Conservation (phyloP, 1,140 invertebrate genomes). For the Megalonaias nervosa region DNA sequence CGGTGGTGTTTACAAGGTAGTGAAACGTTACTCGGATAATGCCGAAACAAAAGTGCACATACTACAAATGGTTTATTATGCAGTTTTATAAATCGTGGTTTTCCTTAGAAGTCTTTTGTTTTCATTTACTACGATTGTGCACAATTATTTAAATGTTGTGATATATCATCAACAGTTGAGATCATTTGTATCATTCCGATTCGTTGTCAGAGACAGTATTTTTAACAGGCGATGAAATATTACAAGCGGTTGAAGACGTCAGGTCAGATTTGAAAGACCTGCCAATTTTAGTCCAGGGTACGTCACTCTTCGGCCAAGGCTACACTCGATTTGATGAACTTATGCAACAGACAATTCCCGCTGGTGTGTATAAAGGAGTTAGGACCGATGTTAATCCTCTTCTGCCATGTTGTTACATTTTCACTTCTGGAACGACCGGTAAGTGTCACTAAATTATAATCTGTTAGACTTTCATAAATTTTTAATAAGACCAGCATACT, state of each 20-base stretch:
- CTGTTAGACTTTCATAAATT: no score
- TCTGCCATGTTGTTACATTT: constrained; percentile 49
- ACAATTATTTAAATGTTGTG: no score
- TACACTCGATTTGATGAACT: constrained; percentile 44
- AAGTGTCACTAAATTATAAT: neutral
- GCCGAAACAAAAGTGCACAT: no score
- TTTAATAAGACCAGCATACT: no score
- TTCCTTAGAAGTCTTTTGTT: no score
- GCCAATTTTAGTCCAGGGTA: constrained; percentile 49
- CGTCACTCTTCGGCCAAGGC: neutral
- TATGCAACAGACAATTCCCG: constrained; percentile 28
- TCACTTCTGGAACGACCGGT: constrained; percentile 62
- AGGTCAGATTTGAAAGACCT: constrained; percentile 25
- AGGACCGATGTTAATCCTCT: constrained; percentile 23
- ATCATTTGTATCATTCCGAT: no score
- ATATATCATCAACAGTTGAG: no score
- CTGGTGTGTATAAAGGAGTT: constrained; percentile 28
- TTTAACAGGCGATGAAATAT: constrained; percentile 45
- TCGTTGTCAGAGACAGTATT: neutral
- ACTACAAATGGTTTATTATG: no score
- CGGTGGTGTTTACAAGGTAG: no score
- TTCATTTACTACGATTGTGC: no score
- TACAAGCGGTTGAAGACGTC: constrained; percentile 48
- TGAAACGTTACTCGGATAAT: no score
- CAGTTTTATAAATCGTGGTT: no score